Base-by-base conservation (phyloP, 2,888 invertebrate genomes). In the Anticlea derivata region DNA sequence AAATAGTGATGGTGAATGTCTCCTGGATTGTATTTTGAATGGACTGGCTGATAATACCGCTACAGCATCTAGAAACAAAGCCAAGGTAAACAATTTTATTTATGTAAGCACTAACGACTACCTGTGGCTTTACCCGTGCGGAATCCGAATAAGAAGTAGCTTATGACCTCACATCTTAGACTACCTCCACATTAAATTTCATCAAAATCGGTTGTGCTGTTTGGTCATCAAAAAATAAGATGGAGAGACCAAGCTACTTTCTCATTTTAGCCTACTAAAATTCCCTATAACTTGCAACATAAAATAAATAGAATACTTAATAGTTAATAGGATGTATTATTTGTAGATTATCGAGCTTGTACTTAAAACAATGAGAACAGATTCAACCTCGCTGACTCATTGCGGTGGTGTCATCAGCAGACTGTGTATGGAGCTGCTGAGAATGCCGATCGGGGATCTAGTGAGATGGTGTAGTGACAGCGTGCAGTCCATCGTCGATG, bases 401-500 rank as follows among this genome's bases (percentile, higher is more conserved):
- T 86, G 86, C 43, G 75, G 80, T 8, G 80, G 86, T 56, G 70
- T 91, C 1, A 66, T 80, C 29, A 82, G 83, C 31, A 68, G 85
- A 33, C 47, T 91, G 1, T 81, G 84, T 17, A 58, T 89, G 40
- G 89, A 88, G 55, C 60, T 91, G 7, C 75, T 80, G 0, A 67
- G 74, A 50, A 55, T 83, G 27, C 70, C 79, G 0, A 47, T 70
- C 0, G 70, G 73, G 5, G 77, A 82, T 24, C 55, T 91, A 20
- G 76, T 88, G 10, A 60, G 68, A 10, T 83, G 88, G 82, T 71
- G 78, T 55, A 80, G 80, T 73, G 86, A 87, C 11, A 81, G 85
- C 41, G 63, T 91, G 0, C 87, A 91, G 60, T 78, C 85, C 1
- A 83, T 91, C 43, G 71, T 86, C n/a, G 76, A 84, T 23, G 80